A percentile compares a stretch with the other conserved stretches of the same genome.
These are phyloP conservation scores for Tupaia tana DNA, from an alignment of 2,113 vertebrate species.

Conservation along the genomic window DNA sequence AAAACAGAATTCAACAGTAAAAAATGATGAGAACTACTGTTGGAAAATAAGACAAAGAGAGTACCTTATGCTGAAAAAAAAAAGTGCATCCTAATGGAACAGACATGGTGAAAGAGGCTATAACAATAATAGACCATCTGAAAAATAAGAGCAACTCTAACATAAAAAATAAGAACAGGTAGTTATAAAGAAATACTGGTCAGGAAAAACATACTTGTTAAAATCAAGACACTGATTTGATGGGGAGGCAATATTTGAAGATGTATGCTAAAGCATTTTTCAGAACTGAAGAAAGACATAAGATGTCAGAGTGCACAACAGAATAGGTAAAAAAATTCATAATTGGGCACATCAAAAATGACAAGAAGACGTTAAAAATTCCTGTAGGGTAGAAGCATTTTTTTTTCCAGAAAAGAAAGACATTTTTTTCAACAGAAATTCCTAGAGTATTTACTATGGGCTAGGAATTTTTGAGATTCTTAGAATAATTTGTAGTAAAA, in stretches of 20 bases:
- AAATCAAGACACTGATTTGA: background rate
- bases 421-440: background rate
- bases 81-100: background rate
- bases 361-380: background rate
- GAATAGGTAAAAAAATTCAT: background rate
- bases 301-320: background rate
- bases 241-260: background rate
- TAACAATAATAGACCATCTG: background rate
- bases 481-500: background rate
- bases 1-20: background rate
- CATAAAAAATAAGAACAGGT: background rate
- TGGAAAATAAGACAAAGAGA: background rate
- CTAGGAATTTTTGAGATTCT: background rate
- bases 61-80: background rate
- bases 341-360: background rate
- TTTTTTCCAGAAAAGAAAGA: constrained; percentile 14
- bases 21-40: background rate
- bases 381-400: background rate
- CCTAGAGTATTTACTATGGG: background rate
- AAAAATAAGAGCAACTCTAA: background rate
- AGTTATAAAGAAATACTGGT: background rate
- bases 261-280: constrained; percentile 13
- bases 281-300: background rate
- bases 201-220: background rate
- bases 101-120: background rate